Conservation (phyloP, 2,113 vertebrate genomes). For the Muntiacus muntjak region DNA sequence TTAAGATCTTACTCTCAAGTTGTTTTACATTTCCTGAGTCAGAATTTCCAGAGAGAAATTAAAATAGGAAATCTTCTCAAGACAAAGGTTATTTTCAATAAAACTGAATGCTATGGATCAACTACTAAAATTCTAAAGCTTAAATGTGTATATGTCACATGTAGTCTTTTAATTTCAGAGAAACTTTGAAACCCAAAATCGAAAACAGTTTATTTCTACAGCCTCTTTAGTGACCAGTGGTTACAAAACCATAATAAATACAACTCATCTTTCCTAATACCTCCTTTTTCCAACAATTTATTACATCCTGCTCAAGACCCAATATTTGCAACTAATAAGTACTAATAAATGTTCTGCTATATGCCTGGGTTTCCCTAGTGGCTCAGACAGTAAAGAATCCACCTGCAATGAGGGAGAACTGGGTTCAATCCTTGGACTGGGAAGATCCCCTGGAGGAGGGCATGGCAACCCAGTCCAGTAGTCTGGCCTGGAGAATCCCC, state of each 20-base stretch:
- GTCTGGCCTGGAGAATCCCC: background rate
- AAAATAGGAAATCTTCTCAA: conserved; percentile 10
- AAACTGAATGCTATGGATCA: background rate
- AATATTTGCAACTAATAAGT: conserved; percentile 3
- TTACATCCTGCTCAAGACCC: background rate
- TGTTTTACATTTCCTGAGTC: conserved; percentile 41
- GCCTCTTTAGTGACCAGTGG: background rate
- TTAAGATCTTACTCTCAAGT: conserved; percentile 24
- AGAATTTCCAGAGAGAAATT: conserved; percentile 49
- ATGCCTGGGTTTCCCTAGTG: background rate
- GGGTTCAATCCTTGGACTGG: background rate
- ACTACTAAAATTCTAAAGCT: conserved; percentile 26
- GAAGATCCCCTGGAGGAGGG: background rate
- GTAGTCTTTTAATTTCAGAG: background rate
- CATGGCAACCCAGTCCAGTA: background rate
- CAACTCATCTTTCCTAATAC: background rate
- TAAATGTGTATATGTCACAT: background rate
- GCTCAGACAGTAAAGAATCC: background rate
- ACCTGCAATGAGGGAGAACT: background rate
- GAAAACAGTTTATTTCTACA: background rate
- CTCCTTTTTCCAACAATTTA: background rate
- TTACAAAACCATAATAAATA: background rate
- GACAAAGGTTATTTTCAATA: conserved; percentile 28
- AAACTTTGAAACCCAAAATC: conserved; percentile 33
- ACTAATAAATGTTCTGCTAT: conserved; percentile 4